Evolutionary conservation across 2,797 vertebrate genomes (phyloP).

Genomic region (Poeciliopsis infans): DNA sequence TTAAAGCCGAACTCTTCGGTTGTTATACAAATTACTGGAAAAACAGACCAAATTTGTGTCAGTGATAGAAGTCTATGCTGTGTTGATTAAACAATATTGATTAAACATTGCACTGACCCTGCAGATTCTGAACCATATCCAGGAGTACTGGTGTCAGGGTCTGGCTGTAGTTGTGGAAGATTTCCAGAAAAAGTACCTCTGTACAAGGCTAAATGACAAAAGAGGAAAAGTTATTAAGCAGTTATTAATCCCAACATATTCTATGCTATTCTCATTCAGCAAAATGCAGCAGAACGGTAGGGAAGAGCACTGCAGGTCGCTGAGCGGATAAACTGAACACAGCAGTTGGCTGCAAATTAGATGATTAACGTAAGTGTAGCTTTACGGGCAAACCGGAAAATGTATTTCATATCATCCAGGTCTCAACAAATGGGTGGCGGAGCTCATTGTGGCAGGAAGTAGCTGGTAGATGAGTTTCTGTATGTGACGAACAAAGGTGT

Average conservation of each 20-base stretch:
- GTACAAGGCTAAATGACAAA: slow-evolving; percentile 86
- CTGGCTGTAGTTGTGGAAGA: slow-evolving; percentile 97
- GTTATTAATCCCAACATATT: background rate
- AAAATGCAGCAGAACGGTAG: background rate
- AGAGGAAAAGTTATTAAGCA: slow-evolving; percentile 5
- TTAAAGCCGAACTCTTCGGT: background rate
- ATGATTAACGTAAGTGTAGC: too few relatives aligned
- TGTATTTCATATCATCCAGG: too few relatives aligned
- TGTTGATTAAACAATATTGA: background rate
- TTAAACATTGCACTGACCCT: slow-evolving; percentile 79
- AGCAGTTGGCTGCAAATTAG: too few relatives aligned
- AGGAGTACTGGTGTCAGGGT: slow-evolving; percentile 92
- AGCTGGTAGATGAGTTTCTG: too few relatives aligned
- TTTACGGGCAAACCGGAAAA: too few relatives aligned
- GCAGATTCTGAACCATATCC: slow-evolving; percentile 93
- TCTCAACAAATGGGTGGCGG: too few relatives aligned
- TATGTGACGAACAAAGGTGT: too few relatives aligned
- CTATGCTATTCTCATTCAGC: background rate
- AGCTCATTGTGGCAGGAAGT: too few relatives aligned
- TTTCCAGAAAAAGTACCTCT: slow-evolving; percentile 96
- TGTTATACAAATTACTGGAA: background rate
- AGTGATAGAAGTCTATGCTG: background rate
- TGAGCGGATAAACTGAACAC: too few relatives aligned
- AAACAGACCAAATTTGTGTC: background rate
- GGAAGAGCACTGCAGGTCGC: too few relatives aligned